phyloP scores from a whole-genome alignment of 2,113 vertebrate species.

The Arizona elegans region DNA sequence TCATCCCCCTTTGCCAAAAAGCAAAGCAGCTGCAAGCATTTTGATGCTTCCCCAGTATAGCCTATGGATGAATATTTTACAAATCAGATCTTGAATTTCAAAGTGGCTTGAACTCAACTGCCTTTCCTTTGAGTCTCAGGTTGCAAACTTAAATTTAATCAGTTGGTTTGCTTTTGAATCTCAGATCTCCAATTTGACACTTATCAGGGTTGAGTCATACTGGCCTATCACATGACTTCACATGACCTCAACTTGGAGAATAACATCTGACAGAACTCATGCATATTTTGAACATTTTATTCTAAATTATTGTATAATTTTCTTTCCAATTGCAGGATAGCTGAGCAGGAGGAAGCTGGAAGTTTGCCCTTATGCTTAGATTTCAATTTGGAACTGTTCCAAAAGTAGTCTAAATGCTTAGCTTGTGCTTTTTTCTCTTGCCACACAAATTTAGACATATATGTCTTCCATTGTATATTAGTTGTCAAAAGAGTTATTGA shows the following conservation, averaged over 20 bases:
- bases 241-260: neutral
- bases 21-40: neutral
- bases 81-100: neutral
- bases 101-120: neutral
- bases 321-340: neutral
- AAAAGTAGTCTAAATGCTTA: neutral
- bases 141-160: neutral
- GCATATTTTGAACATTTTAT: neutral
- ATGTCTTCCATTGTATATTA: neutral
- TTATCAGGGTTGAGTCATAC: neutral
- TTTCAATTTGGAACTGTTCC: neutral
- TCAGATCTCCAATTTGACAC: neutral
- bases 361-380: neutral
- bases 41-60: neutral
- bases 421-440: neutral
- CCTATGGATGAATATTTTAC: neutral
- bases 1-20: neutral
- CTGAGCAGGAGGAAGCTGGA: neutral
- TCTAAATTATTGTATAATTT: neutral
- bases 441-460: neutral
- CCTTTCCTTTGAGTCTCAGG: neutral
- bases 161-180: neutral
- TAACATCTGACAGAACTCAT: neutral
- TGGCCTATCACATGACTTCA: neutral
- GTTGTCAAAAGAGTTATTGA: neutral